Evolutionary conservation across 92 coral and sea anemone genomes (phyloP), one percentile per base, ranked within the genome.

Genomic region (Bergia sp.): DNA sequence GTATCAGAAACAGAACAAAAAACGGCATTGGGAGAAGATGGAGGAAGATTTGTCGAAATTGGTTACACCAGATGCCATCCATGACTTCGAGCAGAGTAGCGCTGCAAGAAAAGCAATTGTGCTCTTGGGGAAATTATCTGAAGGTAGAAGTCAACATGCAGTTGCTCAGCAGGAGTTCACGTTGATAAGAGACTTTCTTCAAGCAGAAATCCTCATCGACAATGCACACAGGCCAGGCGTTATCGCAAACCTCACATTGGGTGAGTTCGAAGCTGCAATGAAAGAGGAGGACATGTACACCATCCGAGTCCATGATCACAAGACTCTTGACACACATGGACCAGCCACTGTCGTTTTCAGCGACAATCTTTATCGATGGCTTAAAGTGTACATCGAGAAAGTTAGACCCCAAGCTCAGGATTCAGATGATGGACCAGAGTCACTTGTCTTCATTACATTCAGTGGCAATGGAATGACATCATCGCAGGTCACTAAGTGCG

Each of bases 191-290:
- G 88, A 23, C 41, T 73, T 73, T 73, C 61, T 85, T 38, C 80
- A 73, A 49, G 38, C 73, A 13, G 47, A 85, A 73, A 85, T 76
- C 8, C 69, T 85, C n/a, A 85, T 85, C 55, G 80, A 73, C 29
- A 85, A 76, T 57, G 71, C 88, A 72, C 88, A 85, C 69, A 85
- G 81, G 69, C 81, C 88, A 18, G 88, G 88, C 69, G 81, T 55
- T 43, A 43, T 85, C n/a, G 80, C 88, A 73, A 72, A 85, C 77
- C 66, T 85, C 57, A 85, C 88, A 44, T 23, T 73, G 80, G 80
- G 44, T 16, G 88, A 73, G n/a, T 85, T 73, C 72, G 77, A 37
- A 9, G 81, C 69, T 43, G 88, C 66, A 49, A 44, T 45, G 65
- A 43, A 47, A 44, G 88, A 72, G 79, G 65, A 85, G 39, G 87